Conservation (phyloP, 2,888 invertebrate species). For the Cataglyphis rosenhaueri region DNA sequence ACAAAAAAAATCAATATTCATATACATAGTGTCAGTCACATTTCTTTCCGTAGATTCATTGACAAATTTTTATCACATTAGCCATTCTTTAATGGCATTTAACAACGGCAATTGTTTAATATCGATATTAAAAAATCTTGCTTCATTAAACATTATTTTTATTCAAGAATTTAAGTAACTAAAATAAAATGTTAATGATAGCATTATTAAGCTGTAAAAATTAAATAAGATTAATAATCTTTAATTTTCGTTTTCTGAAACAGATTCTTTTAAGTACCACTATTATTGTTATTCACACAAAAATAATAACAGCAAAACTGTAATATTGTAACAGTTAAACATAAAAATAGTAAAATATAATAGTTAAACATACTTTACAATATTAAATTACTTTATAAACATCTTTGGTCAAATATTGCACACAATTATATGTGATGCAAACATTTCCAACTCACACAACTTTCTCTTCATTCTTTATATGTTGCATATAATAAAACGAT, state of each 20-base stretch:
- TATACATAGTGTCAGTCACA: slow-evolving; percentile 13
- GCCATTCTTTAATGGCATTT: background rate
- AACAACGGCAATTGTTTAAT: background rate
- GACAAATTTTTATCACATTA: slow-evolving; percentile 29
- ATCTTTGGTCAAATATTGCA: slow-evolving; percentile 34
- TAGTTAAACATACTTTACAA: background rate
- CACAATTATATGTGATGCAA: background rate
- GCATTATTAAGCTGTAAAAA: background rate
- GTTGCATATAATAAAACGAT: background rate
- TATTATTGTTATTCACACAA: background rate
- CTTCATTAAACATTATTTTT: background rate
- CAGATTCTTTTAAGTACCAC: background rate
- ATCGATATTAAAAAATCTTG: background rate
- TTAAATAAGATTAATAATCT: slow-evolving; percentile 9
- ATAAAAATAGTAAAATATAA: background rate
- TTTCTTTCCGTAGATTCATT: slow-evolving; percentile 10
- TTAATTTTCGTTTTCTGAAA: background rate
- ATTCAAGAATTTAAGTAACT: background rate
- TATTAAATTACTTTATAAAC: slow-evolving; percentile 1
- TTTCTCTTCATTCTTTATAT: background rate
- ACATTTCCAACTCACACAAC: background rate
- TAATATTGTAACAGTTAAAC: background rate
- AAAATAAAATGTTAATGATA: slow-evolving; percentile 3
- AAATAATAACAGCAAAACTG: background rate
- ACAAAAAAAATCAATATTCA: slow-evolving; percentile 4